Evolutionary conservation across 2,888 invertebrate genomes (phyloP).

Genomic region (Tiphia femorata): DNA sequence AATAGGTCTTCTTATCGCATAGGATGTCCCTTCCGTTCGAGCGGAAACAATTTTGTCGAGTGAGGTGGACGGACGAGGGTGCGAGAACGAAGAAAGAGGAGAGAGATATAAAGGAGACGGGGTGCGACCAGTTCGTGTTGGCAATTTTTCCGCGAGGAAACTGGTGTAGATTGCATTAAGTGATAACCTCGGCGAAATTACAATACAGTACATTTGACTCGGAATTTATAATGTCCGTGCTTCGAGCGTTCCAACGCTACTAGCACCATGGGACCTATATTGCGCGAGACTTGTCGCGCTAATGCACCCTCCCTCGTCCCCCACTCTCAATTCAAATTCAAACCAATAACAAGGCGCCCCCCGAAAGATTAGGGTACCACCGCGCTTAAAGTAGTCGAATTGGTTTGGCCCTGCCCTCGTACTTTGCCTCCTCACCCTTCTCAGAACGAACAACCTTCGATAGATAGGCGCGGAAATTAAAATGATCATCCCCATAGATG

Average conservation of each 20-base stretch:
- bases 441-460: conserved; percentile 10
- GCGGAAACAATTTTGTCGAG: conserved; percentile 30
- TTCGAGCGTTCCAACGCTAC: conserved; percentile 44
- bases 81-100: not conserved
- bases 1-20: conserved; percentile 37
- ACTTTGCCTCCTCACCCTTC: conserved; percentile 13
- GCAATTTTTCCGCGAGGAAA: conserved; percentile 43
- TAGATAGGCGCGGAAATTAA: conserved; percentile 3
- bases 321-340: conserved; percentile 33
- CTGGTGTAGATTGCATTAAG: conserved; percentile 60
- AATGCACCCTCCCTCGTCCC: conserved; percentile 54
- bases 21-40: conserved; percentile 41
- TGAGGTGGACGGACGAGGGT: not conserved
- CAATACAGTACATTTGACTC: conserved; percentile 67
- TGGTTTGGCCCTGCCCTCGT: conserved; percentile 19
- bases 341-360: conserved; percentile 49
- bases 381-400: conserved; percentile 42
- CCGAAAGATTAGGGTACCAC: conserved; percentile 40
- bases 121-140: conserved; percentile 16
- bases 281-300: conserved; percentile 55
- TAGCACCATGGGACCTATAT: conserved; percentile 64
- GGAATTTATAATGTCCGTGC: conserved; percentile 66
- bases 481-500: no score
- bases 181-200: conserved; percentile 63
- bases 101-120: not conserved